phyloP scores from a whole-genome alignment of 1,140 invertebrate genomes.

The Bilobella aurantiaca region DNA sequence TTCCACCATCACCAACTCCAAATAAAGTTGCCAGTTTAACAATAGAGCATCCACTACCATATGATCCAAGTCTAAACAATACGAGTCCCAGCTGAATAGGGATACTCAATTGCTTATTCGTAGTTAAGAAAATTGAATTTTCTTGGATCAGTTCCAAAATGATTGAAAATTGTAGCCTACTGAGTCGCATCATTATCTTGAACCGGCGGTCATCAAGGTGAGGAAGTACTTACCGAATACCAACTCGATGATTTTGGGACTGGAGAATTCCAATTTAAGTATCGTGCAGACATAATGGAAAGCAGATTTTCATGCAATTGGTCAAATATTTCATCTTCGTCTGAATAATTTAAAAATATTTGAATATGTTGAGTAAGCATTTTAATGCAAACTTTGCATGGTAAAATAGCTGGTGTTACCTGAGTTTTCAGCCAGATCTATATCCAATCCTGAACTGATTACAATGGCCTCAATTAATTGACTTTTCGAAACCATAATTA shows the following conservation, averaged over 20 bases:
- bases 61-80: not conserved
- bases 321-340: not conserved
- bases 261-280: not conserved
- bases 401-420: not conserved
- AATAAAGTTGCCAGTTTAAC: conserved; percentile 3
- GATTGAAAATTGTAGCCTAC: not conserved
- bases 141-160: not conserved
- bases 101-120: not conserved
- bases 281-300: not conserved
- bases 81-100: not conserved
- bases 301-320: not conserved
- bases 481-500: too few species aligned
- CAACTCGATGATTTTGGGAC: not conserved
- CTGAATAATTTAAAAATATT: not conserved
- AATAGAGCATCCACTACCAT: not conserved
- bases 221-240: not conserved
- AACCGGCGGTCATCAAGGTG: not conserved
- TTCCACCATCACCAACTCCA: conserved; percentile 17
- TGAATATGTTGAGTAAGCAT: not conserved
- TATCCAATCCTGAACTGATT: not conserved
- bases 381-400: not conserved
- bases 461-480: not conserved
- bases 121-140: not conserved
- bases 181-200: not conserved
- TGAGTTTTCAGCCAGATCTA: not conserved